Evolutionary conservation across 92 coral and sea anemone species (phyloP).

Genomic region (Ricordea florida): DNA sequence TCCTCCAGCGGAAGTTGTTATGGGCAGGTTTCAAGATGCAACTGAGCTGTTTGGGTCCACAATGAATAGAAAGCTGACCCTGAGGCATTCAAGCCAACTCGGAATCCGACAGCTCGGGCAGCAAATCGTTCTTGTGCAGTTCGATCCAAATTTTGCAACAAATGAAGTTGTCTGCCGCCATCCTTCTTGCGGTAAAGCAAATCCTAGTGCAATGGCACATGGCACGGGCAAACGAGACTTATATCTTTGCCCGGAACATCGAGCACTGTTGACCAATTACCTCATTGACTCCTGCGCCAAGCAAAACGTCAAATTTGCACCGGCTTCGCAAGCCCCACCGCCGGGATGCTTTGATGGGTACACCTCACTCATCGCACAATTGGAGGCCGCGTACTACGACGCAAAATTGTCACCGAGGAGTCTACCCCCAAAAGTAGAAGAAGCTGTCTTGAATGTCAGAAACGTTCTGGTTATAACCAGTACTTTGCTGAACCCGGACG

Average conservation of each 20-base stretch:
- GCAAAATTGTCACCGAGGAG: background rate
- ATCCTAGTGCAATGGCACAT: background rate
- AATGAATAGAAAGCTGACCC: background rate
- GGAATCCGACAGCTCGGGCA: too few relatives aligned
- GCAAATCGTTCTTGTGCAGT: slow-evolving; percentile 33
- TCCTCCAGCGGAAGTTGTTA: too few relatives aligned
- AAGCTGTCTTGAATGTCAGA: slow-evolving; percentile 56
- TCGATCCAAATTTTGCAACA: slow-evolving; percentile 52
- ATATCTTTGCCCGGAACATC: slow-evolving; percentile 51
- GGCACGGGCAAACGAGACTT: slow-evolving; percentile 44
- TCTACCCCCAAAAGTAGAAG: slow-evolving; percentile 13
- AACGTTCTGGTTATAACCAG: slow-evolving; percentile 63
- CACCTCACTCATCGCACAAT: slow-evolving; percentile 1
- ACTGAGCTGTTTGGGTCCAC: slow-evolving; percentile 26
- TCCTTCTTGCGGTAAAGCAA: slow-evolving; percentile 28
- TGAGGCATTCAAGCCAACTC: background rate
- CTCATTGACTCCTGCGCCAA: slow-evolving; percentile 15
- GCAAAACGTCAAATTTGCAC: background rate
- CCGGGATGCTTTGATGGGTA: slow-evolving; percentile 20
- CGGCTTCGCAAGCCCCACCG: background rate
- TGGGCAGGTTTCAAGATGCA: slow-evolving; percentile 19
- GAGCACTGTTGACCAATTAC: slow-evolving; percentile 1
- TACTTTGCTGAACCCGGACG: slow-evolving; percentile 66
- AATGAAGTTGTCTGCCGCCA: slow-evolving; percentile 44
- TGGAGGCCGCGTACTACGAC: background rate